phyloP scores from a whole-genome alignment of 1,140 invertebrate species.

The Lasaia peninsularis region DNA sequence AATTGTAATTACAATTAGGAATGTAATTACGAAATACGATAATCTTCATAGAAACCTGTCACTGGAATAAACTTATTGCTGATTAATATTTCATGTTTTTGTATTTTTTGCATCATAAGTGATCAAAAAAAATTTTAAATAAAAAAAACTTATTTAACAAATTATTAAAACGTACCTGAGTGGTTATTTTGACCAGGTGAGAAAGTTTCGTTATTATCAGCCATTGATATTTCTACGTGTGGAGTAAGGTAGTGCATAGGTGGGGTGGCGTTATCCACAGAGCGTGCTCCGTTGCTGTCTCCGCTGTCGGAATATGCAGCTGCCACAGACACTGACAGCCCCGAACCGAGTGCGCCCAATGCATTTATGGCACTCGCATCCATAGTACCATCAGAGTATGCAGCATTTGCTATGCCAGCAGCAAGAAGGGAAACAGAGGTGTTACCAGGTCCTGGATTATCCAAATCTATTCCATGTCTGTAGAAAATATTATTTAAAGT shows the following conservation, averaged over 20 bases:
- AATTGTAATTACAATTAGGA: no score
- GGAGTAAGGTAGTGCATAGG: conserved; percentile 94
- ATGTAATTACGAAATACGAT: no score
- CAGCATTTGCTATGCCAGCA: conserved; percentile 79
- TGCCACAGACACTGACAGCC: conserved; percentile 79
- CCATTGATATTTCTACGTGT: conserved; percentile 93
- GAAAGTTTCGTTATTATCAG: conserved; percentile 80
- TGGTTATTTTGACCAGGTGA: conserved; percentile 70
- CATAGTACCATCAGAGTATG: conserved; percentile 76
- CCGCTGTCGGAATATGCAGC: conserved; percentile 87
- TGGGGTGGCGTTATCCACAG: conserved; percentile 88
- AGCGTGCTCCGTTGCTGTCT: conserved; percentile 86
- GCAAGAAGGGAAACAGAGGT: conserved; percentile 82
- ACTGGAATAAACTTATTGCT: no score
- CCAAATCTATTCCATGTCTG: conserved; percentile 92
- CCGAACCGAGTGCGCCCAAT: conserved; percentile 74
- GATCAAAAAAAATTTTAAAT: no score
- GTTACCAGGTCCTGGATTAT: conserved; percentile 89
- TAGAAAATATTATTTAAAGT: conserved; percentile 16
- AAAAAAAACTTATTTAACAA: no score
- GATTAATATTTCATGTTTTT: no score
- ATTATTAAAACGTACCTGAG: conserved; percentile 35
- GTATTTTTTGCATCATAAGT: no score
- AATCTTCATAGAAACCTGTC: no score
- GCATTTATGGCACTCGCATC: conserved; percentile 76